Percentiles rank a stretch among this genome's conserved stretches.
phyloP scores from a whole-genome alignment of 2,888 invertebrate genomes.

The Brachycybe producta region DNA sequence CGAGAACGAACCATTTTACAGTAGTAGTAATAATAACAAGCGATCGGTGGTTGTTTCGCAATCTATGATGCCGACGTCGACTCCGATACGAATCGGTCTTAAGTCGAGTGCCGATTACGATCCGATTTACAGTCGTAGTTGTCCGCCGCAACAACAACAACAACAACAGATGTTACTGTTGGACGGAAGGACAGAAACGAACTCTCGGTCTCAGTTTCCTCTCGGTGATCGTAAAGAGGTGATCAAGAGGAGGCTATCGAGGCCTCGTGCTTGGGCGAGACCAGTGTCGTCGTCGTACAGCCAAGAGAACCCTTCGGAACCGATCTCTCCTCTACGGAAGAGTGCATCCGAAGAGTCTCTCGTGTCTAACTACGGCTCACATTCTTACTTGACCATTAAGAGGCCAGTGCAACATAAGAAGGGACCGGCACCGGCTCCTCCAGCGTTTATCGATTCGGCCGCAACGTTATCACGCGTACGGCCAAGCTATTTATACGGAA shows the following conservation, averaged over 20 bases:
- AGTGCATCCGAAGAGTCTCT: conserved; percentile 37
- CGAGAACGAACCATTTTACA: not conserved
- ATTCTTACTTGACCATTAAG: conserved; percentile 22
- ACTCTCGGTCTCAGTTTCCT: conserved; percentile 6
- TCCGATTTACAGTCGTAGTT: not conserved
- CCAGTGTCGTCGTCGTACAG: conserved; percentile 8
- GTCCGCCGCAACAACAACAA: not conserved
- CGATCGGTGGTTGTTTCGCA: not conserved
- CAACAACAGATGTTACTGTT: not conserved
- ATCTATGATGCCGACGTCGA: not conserved
- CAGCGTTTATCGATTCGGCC: too few species aligned
- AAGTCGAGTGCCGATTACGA: too few species aligned
- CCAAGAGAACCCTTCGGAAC: not conserved
- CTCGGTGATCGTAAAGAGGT: conserved; percentile 8
- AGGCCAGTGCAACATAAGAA: conserved; percentile 19
- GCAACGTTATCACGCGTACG: too few species aligned
- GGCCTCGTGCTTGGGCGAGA: conserved; percentile 14
- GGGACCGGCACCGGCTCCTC: conserved; percentile 20
- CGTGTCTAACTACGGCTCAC: conserved; percentile 2
- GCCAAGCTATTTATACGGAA: too few species aligned
- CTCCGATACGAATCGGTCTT: not conserved
- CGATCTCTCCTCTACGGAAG: conserved; percentile 23
- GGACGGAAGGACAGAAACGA: not conserved
- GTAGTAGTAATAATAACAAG: not conserved
- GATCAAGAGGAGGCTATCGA: conserved; percentile 15